These are phyloP conservation scores for Balearica regulorum DNA, from an alignment of 2,797 vertebrate species.

Conservation along the genomic window DNA sequence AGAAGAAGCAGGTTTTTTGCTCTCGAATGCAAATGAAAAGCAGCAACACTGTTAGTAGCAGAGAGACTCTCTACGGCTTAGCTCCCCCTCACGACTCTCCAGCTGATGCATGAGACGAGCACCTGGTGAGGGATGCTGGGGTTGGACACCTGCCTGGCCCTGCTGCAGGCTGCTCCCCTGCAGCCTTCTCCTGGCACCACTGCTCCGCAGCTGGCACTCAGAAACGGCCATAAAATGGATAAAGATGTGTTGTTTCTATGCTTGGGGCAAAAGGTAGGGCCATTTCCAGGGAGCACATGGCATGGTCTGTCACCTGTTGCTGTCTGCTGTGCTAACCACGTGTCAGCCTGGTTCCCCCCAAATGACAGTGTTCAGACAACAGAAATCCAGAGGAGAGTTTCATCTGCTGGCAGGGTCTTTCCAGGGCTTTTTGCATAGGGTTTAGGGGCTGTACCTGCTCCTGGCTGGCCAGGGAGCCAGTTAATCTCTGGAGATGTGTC, in stretches of 20 bases:
- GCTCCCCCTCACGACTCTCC: background rate
- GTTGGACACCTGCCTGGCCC: background rate
- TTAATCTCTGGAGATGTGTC: background rate
- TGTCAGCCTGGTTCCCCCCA: background rate
- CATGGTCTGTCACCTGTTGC: fast-evolving
- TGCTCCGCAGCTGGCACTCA: background rate
- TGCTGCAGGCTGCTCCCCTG: background rate
- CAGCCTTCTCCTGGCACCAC: background rate
- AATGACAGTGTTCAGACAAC: background rate
- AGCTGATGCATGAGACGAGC: background rate
- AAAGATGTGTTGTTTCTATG: background rate
- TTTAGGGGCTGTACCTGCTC: background rate
- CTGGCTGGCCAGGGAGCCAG: background rate
- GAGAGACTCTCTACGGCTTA: background rate
- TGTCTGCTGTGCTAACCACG: background rate
- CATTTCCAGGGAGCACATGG: fast-evolving
- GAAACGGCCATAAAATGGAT: background rate
- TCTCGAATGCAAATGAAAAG: background rate
- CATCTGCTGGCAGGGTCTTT: background rate
- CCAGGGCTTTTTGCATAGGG: background rate
- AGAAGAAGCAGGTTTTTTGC: background rate
- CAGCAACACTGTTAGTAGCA: background rate
- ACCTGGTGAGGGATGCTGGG: background rate
- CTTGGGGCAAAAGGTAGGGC: background rate
- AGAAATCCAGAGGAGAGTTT: background rate